Evolutionary conservation across 2,113 vertebrate genomes (phyloP).

Genomic region (Zingel zingel): DNA sequence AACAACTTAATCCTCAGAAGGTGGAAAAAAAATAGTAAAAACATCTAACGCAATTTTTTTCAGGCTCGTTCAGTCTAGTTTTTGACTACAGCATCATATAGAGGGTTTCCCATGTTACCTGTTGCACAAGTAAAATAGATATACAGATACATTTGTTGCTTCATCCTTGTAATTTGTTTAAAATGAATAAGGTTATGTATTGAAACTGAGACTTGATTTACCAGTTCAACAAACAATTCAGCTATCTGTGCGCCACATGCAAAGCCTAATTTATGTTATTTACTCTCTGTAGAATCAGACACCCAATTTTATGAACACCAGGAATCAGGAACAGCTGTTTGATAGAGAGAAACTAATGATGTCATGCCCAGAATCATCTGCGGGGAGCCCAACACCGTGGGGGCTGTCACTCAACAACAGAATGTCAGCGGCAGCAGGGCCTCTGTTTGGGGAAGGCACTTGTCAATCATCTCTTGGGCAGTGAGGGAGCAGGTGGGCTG

Average conservation of each 20-base stretch:
- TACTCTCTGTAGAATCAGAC: conserved; percentile 56
- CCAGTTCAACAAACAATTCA: conserved; percentile 33
- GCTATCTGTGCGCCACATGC: conserved; percentile 35
- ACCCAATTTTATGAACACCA: conserved; percentile 50
- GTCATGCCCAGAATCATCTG: conserved; percentile 76
- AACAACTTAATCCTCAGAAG: too few species aligned
- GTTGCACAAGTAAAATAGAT: conserved; percentile 6
- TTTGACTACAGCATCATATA: neutral
- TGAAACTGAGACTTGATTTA: conserved; percentile 46
- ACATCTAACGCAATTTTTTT: too few species aligned
- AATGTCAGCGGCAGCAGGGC: conserved; percentile 62
- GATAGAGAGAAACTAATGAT: conserved; percentile 79
- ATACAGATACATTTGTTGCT: conserved; percentile 9
- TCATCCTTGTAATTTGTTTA: conserved; percentile 25
- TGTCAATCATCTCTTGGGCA: conserved; percentile 79
- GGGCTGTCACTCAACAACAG: conserved; percentile 75
- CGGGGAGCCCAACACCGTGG: conserved; percentile 60
- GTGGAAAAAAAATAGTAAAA: too few species aligned
- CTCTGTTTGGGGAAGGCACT: conserved; percentile 80
- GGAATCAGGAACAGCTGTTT: conserved; percentile 74
- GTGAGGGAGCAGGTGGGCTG: conserved; percentile 71
- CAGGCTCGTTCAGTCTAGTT: too few species aligned
- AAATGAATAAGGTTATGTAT: conserved; percentile 9
- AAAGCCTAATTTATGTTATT: conserved; percentile 64
- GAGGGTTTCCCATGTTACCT: neutral